These are phyloP conservation scores for Xenentodon cancila DNA, from an alignment of 2,797 vertebrate genomes.

Conservation along the genomic window DNA sequence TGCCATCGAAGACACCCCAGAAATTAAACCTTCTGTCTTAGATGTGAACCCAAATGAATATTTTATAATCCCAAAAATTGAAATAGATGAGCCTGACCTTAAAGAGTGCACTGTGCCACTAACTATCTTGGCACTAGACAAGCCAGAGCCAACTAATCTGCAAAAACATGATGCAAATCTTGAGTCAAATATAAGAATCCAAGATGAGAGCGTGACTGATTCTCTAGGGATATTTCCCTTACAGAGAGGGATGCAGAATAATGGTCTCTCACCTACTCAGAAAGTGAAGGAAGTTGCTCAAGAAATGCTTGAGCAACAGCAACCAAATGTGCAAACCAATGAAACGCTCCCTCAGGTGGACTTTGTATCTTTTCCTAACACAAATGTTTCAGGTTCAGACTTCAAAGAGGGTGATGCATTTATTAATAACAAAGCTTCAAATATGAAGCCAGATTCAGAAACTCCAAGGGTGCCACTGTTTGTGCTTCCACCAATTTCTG, in stretches of 20 bases:
- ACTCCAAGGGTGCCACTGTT: slow-evolving; percentile 39
- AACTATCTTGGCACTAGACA: slow-evolving; percentile 50
- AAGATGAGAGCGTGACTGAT: slow-evolving; percentile 26
- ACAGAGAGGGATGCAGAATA: slow-evolving; percentile 48
- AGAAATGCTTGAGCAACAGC: slow-evolving; percentile 23
- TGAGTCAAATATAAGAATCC: slow-evolving; percentile 24
- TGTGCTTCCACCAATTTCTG: slow-evolving; percentile 70
- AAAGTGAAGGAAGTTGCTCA: slow-evolving; percentile 59
- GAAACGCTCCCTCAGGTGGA: slow-evolving; percentile 43
- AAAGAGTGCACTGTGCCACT: slow-evolving; percentile 59
- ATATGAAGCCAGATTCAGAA: slow-evolving; percentile 30
- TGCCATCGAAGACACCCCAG: slow-evolving; percentile 43
- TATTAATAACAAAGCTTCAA: slow-evolving; percentile 19
- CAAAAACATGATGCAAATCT: slow-evolving; percentile 51
- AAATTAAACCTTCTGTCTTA: slow-evolving; percentile 46
- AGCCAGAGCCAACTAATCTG: slow-evolving; percentile 37
- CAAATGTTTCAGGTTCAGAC: slow-evolving; percentile 74
- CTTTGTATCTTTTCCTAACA: slow-evolving; percentile 64
- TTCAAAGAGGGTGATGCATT: slow-evolving; percentile 41
- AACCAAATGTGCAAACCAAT: slow-evolving; percentile 6
- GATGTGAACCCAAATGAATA: slow-evolving; percentile 49
- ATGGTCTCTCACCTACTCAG: slow-evolving; percentile 27
- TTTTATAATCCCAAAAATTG: slow-evolving; percentile 60
- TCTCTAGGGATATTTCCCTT: slow-evolving; percentile 23
- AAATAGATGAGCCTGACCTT: slow-evolving; percentile 69